phyloP scores from a whole-genome alignment of 2,113 vertebrate genomes.

The Charina bottae region DNA sequence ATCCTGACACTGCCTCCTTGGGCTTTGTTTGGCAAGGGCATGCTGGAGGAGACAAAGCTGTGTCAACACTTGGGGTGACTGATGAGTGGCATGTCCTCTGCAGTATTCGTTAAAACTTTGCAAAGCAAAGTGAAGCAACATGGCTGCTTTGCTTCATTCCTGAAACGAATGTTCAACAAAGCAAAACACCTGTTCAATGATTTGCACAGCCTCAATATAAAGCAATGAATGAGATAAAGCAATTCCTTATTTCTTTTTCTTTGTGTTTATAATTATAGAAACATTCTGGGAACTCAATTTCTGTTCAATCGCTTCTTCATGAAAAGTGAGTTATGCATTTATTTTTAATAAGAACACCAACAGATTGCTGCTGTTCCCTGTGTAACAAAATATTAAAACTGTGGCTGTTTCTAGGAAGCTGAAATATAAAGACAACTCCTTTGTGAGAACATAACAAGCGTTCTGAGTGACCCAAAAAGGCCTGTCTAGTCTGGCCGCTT shows the following conservation, averaged over 20 bases:
- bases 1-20: not conserved
- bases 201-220: not conserved
- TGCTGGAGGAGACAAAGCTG: not conserved
- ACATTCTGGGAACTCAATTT: constrained; percentile 36
- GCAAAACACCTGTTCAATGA: not conserved
- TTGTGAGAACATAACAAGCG: not conserved
- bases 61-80: not conserved
- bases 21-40: not conserved
- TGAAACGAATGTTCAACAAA: not conserved
- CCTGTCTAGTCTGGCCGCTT: not conserved
- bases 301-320: constrained; percentile 33
- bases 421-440: not conserved
- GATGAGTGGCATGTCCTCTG: not conserved
- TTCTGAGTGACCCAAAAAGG: not conserved
- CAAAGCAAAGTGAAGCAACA: not conserved
- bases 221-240: not conserved
- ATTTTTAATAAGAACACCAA: constrained; percentile 33
- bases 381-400: not conserved
- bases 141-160: not conserved
- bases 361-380: not conserved
- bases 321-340: constrained; percentile 48
- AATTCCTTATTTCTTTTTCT: constrained; percentile 29
- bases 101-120: not conserved
- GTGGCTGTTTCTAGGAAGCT: constrained; percentile 9
- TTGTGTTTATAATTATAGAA: constrained; percentile 49